Base-by-base conservation (phyloP, 2,797 vertebrate genomes). In the Scarus forsteni region DNA sequence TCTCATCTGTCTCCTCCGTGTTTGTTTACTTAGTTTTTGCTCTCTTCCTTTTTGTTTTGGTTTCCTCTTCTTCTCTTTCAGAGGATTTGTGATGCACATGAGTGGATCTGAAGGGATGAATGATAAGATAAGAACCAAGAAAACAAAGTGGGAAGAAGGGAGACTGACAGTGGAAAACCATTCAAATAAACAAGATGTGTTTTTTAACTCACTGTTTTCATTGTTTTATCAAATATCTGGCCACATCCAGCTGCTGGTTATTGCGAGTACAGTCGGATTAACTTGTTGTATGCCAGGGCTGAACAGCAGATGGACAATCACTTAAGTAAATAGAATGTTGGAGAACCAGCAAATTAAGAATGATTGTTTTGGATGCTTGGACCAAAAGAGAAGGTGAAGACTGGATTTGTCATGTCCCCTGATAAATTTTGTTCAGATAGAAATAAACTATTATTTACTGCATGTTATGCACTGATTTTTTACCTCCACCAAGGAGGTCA, bases 121-220 rank as follows among this genome's bases (percentile, higher is more conserved):
- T 3, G 1, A 18, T 11, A 55, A 7, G 15, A 48, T 13, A 16
- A 15, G 13, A 18, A 57, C 42, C 46, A 73, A 6, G 14, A 53
- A 46, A 42, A 50, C 8, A 27, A 64, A 40, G 15, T 11, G 36
- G 6, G 38, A 27, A 40, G 8, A 40, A 12, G 15, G 48, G 14
- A 10, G 36, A 48, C 9, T 38, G 18, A 54, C 34, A 69, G 11
- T 5, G 10, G 5, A 16, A 48, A 49, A 16, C 1, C 16, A n/a
- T n/a, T n/a, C n/a, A 16, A 60, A 13, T 35, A 38, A 34, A 18
- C 7, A 46, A 48, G 44, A 19, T 6, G 8, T 5, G 48, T 14
- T 12, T 51, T n/a, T 55, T 55, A 48, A 15, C 12, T 38, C 1
- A 38, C 9, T 57, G 62, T 66, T 77, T 71, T 55, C 55, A 35